A percentile compares a stretch with the other conserved stretches of the same genome.
Conservation (phyloP, 2,113 vertebrate genomes). For the Connochaetes taurinus region DNA sequence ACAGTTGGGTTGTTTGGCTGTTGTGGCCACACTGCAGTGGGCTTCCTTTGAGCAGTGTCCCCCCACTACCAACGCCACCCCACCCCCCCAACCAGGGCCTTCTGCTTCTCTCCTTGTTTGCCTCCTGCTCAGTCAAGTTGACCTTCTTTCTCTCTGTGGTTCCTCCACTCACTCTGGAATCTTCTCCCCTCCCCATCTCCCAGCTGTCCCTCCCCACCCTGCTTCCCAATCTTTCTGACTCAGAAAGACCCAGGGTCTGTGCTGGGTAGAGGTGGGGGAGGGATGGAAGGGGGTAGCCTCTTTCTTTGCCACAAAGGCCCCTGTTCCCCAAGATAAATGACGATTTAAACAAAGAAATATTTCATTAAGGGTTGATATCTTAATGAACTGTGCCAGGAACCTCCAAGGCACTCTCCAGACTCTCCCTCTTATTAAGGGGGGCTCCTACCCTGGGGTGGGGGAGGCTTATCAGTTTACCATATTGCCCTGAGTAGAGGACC, state of each 20-base stretch:
- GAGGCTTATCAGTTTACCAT: constrained; percentile 80
- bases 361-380: constrained; percentile 85
- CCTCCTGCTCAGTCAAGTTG: not conserved
- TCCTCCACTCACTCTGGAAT: not conserved
- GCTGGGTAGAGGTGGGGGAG: not conserved
- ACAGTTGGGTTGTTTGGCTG: not conserved
- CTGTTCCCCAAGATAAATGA: constrained; percentile 78
- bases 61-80: not conserved
- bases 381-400: constrained; percentile 84
- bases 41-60: not conserved
- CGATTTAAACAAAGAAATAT: constrained; percentile 85
- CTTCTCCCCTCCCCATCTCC: not conserved
- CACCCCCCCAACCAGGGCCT: not conserved
- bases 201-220: not conserved
- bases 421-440: constrained; percentile 69
- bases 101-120: not conserved
- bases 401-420: constrained; percentile 65
- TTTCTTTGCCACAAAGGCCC: constrained; percentile 61
- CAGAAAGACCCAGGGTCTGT: not conserved
- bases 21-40: not conserved
- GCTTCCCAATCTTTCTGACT: constrained; percentile 1
- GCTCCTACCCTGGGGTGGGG: constrained; percentile 73
- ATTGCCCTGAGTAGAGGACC: constrained; percentile 78
- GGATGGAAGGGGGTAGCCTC: constrained; percentile 12
- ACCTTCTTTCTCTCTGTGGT: not conserved